A percentile compares a stretch with the other conserved stretches of the same genome.
phyloP scores from a whole-genome alignment of 2,888 invertebrate genomes.

The Branchellion lobata region DNA sequence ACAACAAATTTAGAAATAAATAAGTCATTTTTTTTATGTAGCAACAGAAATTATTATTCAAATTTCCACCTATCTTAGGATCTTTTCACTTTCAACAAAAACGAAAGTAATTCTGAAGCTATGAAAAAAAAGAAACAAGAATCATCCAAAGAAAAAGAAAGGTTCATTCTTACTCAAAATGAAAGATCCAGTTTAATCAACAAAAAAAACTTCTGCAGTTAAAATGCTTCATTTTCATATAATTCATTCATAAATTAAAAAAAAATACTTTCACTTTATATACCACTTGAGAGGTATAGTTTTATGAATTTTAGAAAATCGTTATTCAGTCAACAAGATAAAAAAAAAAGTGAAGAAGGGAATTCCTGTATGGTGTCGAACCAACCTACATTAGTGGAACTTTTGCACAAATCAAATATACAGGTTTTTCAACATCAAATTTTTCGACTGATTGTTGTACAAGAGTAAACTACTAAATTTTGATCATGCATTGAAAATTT shows the following conservation, averaged over 20 bases:
- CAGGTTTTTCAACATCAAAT: background rate
- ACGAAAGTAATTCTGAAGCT: background rate
- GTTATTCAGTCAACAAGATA: background rate
- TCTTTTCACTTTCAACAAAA: background rate
- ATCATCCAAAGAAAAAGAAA: background rate
- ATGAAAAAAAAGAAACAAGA: background rate
- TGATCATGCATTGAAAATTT: too few species aligned
- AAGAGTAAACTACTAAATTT: background rate
- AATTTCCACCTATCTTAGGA: too few species aligned
- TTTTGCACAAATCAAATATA: too few species aligned
- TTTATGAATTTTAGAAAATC: background rate
- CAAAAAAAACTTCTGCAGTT: too few species aligned
- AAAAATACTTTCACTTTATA: too few species aligned
- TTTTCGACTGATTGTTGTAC: background rate
- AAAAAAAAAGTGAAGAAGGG: background rate
- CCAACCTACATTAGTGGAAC: slow-evolving; percentile 1
- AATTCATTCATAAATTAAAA: too few species aligned
- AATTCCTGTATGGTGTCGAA: background rate
- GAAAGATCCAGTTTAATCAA: too few species aligned
- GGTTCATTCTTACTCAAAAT: background rate
- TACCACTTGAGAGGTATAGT: too few species aligned
- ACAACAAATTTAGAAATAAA: background rate
- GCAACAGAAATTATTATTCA: too few species aligned
- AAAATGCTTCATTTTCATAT: too few species aligned
- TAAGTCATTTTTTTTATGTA: too few species aligned